Conservation (phyloP, 53 echinoderm and acorn worm genomes). For the Zoroaster sp. region DNA sequence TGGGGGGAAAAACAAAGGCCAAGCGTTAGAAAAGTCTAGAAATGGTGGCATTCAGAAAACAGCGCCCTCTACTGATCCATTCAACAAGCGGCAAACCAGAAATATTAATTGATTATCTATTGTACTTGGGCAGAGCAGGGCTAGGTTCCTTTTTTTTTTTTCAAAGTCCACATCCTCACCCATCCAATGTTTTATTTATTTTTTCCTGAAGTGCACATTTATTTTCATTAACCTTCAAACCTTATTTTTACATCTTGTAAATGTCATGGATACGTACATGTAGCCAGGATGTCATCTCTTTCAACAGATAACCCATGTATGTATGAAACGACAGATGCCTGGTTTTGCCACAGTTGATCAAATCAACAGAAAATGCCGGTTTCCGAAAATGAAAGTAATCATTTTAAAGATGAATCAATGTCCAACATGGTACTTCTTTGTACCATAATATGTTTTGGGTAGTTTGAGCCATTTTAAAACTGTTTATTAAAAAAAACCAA, state of each 20-base stretch:
- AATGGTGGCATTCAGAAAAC: background rate
- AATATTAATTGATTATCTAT: background rate
- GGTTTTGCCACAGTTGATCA: background rate
- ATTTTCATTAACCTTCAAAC: too few relatives aligned
- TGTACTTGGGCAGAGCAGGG: background rate
- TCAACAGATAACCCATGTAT: too few relatives aligned
- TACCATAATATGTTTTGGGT: too few relatives aligned
- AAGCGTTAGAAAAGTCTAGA: constrained; percentile 30
- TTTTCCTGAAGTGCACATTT: too few relatives aligned
- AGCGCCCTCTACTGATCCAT: constrained; percentile 35
- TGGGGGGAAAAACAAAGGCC: background rate
- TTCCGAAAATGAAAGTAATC: background rate
- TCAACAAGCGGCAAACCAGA: background rate
- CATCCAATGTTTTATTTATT: too few relatives aligned
- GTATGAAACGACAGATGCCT: background rate
- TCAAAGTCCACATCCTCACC: constrained; percentile 11
- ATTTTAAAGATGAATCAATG: background rate
- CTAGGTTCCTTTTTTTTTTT: background rate
- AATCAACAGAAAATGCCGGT: constrained; percentile 41
- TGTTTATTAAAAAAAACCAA: too few relatives aligned
- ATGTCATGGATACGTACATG: too few relatives aligned
- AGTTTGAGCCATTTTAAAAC: too few relatives aligned
- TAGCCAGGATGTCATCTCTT: too few relatives aligned
- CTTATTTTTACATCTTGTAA: too few relatives aligned
- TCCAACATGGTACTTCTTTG: too few relatives aligned